phyloP scores from a whole-genome alignment of 2,888 invertebrate genomes.

The Hyalella azteca region DNA sequence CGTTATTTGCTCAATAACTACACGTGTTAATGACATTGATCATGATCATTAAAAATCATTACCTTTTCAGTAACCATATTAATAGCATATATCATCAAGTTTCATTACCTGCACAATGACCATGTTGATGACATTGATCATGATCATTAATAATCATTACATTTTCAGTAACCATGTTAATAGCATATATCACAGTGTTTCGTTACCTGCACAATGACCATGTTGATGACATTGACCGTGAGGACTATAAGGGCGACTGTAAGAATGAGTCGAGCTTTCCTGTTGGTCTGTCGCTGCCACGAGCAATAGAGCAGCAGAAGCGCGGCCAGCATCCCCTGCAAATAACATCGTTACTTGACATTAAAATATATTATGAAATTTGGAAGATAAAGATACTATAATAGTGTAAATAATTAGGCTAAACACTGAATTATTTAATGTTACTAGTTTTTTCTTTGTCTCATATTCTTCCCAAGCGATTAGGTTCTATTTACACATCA shows the following conservation, averaged over 20 bases:
- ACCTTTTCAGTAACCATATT: too few species aligned
- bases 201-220: conserved; percentile 53
- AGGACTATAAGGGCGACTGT: conserved; percentile 45
- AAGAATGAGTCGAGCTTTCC: conserved; percentile 43
- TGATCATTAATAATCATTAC: too few species aligned
- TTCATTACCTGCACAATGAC: not conserved
- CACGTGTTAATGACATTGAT: too few species aligned
- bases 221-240: conserved; percentile 50
- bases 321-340: conserved; percentile 46
- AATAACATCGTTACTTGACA: not conserved
- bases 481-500: too few species aligned
- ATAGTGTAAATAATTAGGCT: too few species aligned
- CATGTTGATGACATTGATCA: not conserved
- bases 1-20: too few species aligned
- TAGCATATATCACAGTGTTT: too few species aligned
- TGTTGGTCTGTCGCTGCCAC: conserved; percentile 42
- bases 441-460: not conserved
- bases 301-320: conserved; percentile 38
- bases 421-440: not conserved
- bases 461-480: too few species aligned
- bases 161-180: too few species aligned
- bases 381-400: not conserved
- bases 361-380: not conserved
- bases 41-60: too few species aligned
- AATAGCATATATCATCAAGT: too few species aligned